Evolutionary conservation across 2,888 invertebrate genomes (phyloP).

Genomic region (Crossocerus cetratus): DNA sequence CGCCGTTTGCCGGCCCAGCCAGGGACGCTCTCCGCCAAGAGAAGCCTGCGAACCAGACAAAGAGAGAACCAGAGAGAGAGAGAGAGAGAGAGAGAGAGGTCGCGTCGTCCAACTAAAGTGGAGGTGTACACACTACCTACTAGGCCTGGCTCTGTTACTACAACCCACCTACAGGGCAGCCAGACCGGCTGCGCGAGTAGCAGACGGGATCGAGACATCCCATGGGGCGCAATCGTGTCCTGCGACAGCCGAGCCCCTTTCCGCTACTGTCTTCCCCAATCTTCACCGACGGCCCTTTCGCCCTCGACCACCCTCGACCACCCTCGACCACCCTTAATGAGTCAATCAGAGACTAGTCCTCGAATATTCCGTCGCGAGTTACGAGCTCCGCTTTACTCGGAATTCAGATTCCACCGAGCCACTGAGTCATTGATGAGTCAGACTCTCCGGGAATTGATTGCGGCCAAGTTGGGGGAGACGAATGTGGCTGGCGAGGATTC

Average conservation of each 20-base stretch:
- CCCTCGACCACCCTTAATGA: background rate
- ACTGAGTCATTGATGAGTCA: too few species aligned
- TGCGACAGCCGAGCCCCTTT: constrained; percentile 2
- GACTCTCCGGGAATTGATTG: too few species aligned
- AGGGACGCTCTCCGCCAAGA: background rate
- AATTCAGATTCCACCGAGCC: too few species aligned
- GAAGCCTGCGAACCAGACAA: too few species aligned
- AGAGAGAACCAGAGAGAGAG: too few species aligned
- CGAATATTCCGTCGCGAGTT: constrained; percentile 17
- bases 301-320: constrained; percentile 2
- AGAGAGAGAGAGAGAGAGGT: too few species aligned
- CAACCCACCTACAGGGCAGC: constrained; percentile 52
- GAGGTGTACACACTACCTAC: constrained; percentile 57
- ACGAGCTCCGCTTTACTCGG: constrained; percentile 14
- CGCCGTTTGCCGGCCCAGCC: constrained; percentile 47
- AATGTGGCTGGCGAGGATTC: too few species aligned
- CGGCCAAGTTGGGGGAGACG: too few species aligned
- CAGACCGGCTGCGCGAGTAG: constrained; percentile 49
- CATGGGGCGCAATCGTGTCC: constrained; percentile 41
- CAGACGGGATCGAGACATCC: constrained; percentile 60
- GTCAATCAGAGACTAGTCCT: too few species aligned
- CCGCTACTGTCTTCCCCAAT: constrained; percentile 9
- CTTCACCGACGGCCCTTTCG: background rate
- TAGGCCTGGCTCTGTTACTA: constrained; percentile 40
- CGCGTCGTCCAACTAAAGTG: constrained; percentile 46